A percentile compares a stretch with the other conserved stretches of the same genome.
These are phyloP conservation scores for Ornithorhynchus anatinus DNA, from an alignment of 2,113 vertebrate genomes.

Conservation along the genomic window DNA sequence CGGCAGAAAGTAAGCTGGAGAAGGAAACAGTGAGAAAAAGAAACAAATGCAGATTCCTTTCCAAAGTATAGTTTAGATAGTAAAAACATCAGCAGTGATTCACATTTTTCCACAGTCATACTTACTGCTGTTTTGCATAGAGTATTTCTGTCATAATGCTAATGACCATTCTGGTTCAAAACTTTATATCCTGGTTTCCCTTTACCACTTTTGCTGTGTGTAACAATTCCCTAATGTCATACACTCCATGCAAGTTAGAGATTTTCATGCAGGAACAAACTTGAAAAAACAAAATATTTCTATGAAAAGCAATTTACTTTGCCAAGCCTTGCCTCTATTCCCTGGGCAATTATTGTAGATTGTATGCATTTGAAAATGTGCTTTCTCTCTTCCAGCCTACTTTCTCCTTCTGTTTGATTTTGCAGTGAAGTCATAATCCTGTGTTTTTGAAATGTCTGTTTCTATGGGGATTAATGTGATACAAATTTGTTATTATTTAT, in stretches of 20 bases:
- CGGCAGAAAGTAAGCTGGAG: constrained; percentile 5
- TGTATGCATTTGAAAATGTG: constrained; percentile 37
- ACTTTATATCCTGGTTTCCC: constrained; percentile 4
- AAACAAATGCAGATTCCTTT: not conserved
- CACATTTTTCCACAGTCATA: not conserved
- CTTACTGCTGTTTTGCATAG: not conserved
- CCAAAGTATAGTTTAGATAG: not conserved
- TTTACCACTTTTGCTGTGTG: not conserved
- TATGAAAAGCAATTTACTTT: constrained; percentile 43
- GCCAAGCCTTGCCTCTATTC: constrained; percentile 21
- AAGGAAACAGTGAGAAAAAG: too few species aligned
- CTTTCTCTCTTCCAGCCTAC: constrained; percentile 11
- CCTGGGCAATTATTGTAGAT: constrained; percentile 29
- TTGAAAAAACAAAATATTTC: constrained; percentile 30
- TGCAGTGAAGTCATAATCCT: constrained; percentile 42
- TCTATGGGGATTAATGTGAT: constrained; percentile 46
- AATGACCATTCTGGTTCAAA: not conserved
- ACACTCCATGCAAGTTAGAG: constrained; percentile 16
- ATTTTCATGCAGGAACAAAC: constrained; percentile 18
- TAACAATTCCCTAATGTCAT: constrained; percentile 35
- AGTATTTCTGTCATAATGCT: not conserved
- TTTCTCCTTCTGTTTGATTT: constrained; percentile 29
- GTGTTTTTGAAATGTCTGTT: constrained; percentile 33
- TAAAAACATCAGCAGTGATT: not conserved
- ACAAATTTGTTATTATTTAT: constrained; percentile 59